phyloP scores from a whole-genome alignment of 2,113 vertebrate species.

The Panthera tigris region DNA sequence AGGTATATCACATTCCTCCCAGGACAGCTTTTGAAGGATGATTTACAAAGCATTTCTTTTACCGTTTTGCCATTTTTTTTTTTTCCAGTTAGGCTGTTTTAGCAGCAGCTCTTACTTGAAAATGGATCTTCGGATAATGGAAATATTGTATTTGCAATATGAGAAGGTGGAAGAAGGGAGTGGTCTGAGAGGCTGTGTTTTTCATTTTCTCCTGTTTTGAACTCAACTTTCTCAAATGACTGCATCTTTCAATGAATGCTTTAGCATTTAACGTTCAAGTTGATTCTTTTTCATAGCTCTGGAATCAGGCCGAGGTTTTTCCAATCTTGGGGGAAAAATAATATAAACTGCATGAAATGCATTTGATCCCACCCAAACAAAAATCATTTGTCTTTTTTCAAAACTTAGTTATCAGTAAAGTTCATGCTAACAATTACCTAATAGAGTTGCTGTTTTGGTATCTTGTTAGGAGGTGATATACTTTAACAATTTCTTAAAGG shows the following conservation, averaged over 20 bases:
- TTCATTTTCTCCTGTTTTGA: constrained; percentile 73
- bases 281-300: constrained; percentile 35
- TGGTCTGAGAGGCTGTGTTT: background rate
- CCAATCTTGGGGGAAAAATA: background rate
- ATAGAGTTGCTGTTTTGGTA: background rate
- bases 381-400: constrained; percentile 37
- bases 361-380: constrained; percentile 59
- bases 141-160: constrained; percentile 64
- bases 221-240: constrained; percentile 56
- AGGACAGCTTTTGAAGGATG: constrained; percentile 65
- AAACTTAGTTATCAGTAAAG: constrained; percentile 2
- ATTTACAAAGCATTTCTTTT: constrained; percentile 67
- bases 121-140: constrained; percentile 62
- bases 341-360: constrained; percentile 24
- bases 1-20: constrained; percentile 60
- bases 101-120: constrained; percentile 53
- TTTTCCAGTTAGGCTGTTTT: background rate
- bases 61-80: background rate
- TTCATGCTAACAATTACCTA: background rate
- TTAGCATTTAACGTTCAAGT: constrained; percentile 52
- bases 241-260: constrained; percentile 42
- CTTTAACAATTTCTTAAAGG: background rate
- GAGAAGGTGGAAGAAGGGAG: constrained; percentile 52
- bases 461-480: background rate
- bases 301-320: constrained; percentile 54